Percentiles rank a stretch among this genome's conserved stretches.
phyloP scores from a whole-genome alignment of 2,888 invertebrate genomes.

The Cryptocephalus moraei region DNA sequence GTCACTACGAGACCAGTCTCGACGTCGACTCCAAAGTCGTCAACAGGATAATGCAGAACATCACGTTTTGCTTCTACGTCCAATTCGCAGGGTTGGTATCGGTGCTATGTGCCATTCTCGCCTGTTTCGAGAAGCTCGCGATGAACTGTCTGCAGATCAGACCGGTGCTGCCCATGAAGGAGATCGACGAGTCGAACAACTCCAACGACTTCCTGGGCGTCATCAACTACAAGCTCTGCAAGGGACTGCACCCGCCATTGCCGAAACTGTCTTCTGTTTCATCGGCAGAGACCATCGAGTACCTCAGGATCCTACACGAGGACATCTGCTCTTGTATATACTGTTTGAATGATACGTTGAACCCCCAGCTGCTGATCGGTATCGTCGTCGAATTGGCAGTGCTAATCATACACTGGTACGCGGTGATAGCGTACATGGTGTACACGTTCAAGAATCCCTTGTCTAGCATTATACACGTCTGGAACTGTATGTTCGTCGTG shows the following conservation, averaged over 20 bases:
- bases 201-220: conserved; percentile 27
- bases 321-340: conserved; percentile 30
- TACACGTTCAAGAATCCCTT: conserved; percentile 26
- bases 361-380: conserved; percentile 32
- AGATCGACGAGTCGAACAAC: conserved; percentile 28
- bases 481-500: conserved; percentile 31
- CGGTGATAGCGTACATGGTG: conserved; percentile 32
- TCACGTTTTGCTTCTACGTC: conserved; percentile 28
- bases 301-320: conserved; percentile 32
- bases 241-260: conserved; percentile 22
- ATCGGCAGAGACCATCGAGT: conserved; percentile 28
- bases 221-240: conserved; percentile 25
- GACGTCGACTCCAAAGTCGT: conserved; percentile 19
- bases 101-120: conserved; percentile 25
- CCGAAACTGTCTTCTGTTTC: conserved; percentile 18
- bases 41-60: conserved; percentile 25
- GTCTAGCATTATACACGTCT: conserved; percentile 27
- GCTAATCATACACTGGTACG: conserved; percentile 34
- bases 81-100: conserved; percentile 23
- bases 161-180: conserved; percentile 30
- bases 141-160: conserved; percentile 27
- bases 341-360: conserved; percentile 28
- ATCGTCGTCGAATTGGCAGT: conserved; percentile 31
- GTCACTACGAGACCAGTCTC: conserved; percentile 22
- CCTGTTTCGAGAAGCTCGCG: conserved; percentile 34